These are phyloP conservation scores for Lasioglossum leucozonium DNA, from an alignment of 2,888 invertebrate genomes.

Conservation along the genomic window DNA sequence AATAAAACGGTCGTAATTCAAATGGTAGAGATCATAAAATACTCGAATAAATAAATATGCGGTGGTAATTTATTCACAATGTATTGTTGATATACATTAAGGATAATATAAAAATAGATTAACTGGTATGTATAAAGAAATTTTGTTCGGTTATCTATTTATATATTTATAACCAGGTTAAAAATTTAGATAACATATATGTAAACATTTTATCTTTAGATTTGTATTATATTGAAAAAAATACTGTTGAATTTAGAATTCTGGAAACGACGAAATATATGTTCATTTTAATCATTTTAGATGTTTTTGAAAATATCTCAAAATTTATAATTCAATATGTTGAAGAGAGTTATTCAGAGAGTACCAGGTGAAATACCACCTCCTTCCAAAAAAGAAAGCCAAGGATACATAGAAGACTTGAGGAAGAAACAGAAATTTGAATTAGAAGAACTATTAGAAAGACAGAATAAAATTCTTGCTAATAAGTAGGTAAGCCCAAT, in stretches of 20 bases:
- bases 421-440: slow-evolving; percentile 85
- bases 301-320: slow-evolving; percentile 6
- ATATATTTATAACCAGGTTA: neutral
- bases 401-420: slow-evolving; percentile 86
- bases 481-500: slow-evolving; percentile 81
- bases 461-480: slow-evolving; percentile 86
- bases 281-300: neutral
- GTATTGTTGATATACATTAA: neutral
- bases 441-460: slow-evolving; percentile 86
- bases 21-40: no score
- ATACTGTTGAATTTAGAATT: neutral
- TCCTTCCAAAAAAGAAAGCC: slow-evolving; percentile 85
- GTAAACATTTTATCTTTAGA: neutral
- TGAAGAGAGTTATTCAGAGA: slow-evolving; percentile 77
- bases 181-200: neutral
- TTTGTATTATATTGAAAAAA: neutral
- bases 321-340: slow-evolving; percentile 61
- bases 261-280: neutral
- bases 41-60: neutral
- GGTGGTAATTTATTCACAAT: neutral
- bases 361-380: slow-evolving; percentile 85
- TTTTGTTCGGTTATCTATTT: neutral
- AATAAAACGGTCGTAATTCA: neutral
- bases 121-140: neutral
- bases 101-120: neutral